A percentile compares a stretch with the other conserved stretches of the same genome.
phyloP scores from a whole-genome alignment of 2,113 vertebrate genomes.

The Colossoma macropomum region DNA sequence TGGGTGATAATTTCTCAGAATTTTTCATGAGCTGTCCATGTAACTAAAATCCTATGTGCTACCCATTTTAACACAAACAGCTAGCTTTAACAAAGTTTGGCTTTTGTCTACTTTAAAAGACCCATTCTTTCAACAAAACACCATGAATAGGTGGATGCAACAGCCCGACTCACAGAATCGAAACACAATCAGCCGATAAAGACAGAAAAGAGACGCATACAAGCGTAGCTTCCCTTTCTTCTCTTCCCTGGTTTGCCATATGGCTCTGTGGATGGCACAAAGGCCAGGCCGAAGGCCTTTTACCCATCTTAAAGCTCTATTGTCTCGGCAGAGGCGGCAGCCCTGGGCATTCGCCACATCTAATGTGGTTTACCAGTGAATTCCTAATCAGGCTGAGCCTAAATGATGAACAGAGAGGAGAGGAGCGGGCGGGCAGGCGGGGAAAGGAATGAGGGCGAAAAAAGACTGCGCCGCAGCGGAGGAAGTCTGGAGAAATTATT shows the following conservation, averaged over 20 bases:
- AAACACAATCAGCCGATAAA: neutral
- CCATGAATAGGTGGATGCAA: neutral
- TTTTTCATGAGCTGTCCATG: conserved; percentile 3
- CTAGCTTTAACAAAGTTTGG: neutral
- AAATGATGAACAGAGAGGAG: neutral
- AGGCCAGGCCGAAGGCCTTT: conserved; percentile 14
- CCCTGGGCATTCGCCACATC: conserved; percentile 21
- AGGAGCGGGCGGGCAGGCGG: neutral
- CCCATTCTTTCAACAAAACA: neutral
- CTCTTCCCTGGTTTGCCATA: conserved; percentile 6
- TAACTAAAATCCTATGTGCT: neutral
- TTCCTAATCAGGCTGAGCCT: conserved; percentile 19
- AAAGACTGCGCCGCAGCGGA: neutral
- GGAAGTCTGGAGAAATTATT: conserved; percentile 59
- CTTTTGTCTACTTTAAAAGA: neutral
- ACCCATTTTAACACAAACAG: neutral
- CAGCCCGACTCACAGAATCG: neutral
- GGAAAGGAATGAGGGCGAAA: neutral
- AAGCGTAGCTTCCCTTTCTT: conserved; percentile 3
- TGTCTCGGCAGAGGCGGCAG: conserved; percentile 27
- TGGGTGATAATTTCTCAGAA: neutral
- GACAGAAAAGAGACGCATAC: neutral
- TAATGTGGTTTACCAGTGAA: conserved; percentile 31
- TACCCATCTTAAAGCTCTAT: conserved; percentile 32
- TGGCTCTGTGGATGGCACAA: conserved; percentile 11